Base-by-base conservation (phyloP, 2,113 vertebrate species). In the Microcebus murinus region DNA sequence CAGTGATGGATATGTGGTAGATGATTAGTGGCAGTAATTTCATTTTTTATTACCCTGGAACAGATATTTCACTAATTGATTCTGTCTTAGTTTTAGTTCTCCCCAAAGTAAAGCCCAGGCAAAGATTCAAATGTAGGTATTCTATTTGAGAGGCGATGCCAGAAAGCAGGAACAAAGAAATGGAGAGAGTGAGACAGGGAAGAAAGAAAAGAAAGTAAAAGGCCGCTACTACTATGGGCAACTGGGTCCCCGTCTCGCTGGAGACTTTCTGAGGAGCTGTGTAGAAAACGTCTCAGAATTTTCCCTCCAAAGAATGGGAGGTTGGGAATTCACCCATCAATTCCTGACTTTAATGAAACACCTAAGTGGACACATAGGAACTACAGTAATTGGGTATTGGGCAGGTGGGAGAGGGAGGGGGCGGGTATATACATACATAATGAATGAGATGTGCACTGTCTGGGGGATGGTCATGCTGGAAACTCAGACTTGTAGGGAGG, bases 201-300 rank as follows among this genome's bases (percentile, higher is more conserved):
- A 18, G 29, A 81, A 84, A 48, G 20, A 45, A 77, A 81, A 39
- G 23, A 61, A 8, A 77, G 10, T n/a, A 50, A 65, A 59, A 81
- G 8, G 4, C 3, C n/a, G 4, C 82, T 10, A 29, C 48, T 76
- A 39, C 9, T 1, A 2, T 76, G 18, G 11, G 74, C 31, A 68
- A 4, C 15, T 18, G 50, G 14, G 59, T 0, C 13, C 10, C 23
- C 21, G 0, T 27, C 68, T n/a, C 18, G 0, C 4, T 39, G n/a
- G 50, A 36, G 29, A 71, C 48, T 68, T n/a, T 45, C 18, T 42
- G 13, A 20, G 4, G 8, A 52, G 45, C 17, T 63, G 4, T 68
- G 71, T n/a, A 31, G 17, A 57, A 18, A 52, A 8, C 1, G 14
- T 4, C 48, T 89, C 27, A 90, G 25, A 74, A 57, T 25, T 23